Percentiles rank a stretch among this genome's conserved stretches.
Conservation (phyloP, 2,113 vertebrate species). For the Falcunculus frontatus region DNA sequence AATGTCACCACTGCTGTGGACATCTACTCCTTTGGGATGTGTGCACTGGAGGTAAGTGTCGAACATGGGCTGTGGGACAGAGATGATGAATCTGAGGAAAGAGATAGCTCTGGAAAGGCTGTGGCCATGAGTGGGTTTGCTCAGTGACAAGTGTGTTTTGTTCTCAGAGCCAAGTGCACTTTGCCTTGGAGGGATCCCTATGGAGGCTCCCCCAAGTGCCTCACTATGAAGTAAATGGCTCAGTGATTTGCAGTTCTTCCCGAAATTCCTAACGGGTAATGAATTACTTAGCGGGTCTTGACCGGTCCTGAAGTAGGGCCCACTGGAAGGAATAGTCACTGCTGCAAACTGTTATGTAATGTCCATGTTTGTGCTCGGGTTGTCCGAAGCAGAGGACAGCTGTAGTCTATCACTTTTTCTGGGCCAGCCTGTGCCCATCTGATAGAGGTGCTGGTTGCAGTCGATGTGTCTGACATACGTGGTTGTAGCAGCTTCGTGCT, state of each 20-base stretch:
- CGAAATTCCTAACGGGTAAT: not conserved
- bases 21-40: conserved; percentile 99
- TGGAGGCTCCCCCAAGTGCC: not conserved
- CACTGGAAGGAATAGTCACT: not conserved
- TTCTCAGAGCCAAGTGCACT: not conserved
- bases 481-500: not conserved
- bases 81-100: not conserved
- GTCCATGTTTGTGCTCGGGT: not conserved
- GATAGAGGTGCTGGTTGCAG: not conserved
- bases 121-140: not conserved
- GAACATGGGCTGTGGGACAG: not conserved
- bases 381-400: not conserved
- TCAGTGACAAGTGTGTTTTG: not conserved
- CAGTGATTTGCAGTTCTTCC: not conserved
- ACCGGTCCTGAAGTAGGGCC: not conserved
- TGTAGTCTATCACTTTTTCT: not conserved
- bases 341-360: not conserved
- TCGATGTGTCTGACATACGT: fast-evolving
- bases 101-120: not conserved
- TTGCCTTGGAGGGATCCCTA: not conserved
- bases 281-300: not conserved
- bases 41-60: conserved; percentile 93
- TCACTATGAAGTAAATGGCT: not conserved
- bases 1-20: conserved; percentile 97
- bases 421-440: not conserved